phyloP scores from a whole-genome alignment of 2,888 invertebrate species.

The Drosophila meridionalis region DNA sequence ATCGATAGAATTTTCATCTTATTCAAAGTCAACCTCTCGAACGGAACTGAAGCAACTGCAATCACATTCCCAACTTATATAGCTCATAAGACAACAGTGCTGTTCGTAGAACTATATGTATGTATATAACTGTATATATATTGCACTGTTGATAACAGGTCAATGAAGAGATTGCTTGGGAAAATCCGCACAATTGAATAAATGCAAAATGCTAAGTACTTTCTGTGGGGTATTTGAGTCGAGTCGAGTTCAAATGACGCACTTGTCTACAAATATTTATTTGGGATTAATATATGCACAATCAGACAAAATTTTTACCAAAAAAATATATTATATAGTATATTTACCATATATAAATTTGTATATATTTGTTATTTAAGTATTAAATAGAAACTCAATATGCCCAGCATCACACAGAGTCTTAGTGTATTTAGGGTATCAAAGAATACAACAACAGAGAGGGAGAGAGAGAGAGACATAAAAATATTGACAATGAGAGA shows the following conservation, averaged over 20 bases:
- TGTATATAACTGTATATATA: neutral
- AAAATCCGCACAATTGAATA: slow-evolving; percentile 5
- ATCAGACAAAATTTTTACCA: neutral
- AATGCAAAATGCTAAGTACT: neutral
- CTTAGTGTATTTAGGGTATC: neutral
- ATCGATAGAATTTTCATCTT: slow-evolving; percentile 12
- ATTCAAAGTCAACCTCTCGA: neutral
- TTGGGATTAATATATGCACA: neutral
- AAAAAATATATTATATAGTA: too few relatives aligned
- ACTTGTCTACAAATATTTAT: neutral
- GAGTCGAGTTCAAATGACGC: neutral
- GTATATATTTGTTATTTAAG: too few relatives aligned
- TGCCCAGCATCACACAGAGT: neutral
- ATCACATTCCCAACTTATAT: neutral
- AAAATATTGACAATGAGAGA: neutral
- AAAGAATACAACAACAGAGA: neutral
- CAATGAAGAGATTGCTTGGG: slow-evolving; percentile 3
- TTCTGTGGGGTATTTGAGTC: neutral
- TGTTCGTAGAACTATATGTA: neutral
- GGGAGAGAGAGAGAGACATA: neutral
- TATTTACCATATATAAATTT: too few relatives aligned
- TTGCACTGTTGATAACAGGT: neutral
- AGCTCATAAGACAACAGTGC: neutral
- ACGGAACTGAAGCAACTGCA: neutral
- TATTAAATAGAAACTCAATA: neutral